Evolutionary conservation across 2,797 vertebrate species (phyloP).

Genomic region (Helarctos malayanus): DNA sequence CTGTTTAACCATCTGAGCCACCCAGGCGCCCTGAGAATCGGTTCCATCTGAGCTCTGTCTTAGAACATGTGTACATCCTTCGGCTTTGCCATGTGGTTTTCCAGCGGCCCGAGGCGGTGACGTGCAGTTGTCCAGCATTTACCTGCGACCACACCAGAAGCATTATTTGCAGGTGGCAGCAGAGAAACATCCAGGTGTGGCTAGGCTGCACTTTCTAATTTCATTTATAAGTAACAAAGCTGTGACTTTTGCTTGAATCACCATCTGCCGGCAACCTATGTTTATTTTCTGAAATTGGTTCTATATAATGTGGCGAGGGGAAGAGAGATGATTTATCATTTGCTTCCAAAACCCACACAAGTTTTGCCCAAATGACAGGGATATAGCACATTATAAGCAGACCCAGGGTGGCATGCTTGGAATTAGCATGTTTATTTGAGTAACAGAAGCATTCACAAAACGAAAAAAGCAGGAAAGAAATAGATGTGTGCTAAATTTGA

Average conservation of each 20-base stretch:
- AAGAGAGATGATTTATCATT: conserved; percentile 57
- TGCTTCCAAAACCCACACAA: conserved; percentile 10
- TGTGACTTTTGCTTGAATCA: conserved; percentile 24
- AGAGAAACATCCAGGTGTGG: not conserved
- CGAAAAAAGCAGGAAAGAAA: not conserved
- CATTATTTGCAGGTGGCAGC: not conserved
- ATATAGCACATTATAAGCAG: not conserved
- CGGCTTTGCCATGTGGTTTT: not conserved
- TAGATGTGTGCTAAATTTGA: not conserved
- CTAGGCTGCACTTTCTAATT: not conserved
- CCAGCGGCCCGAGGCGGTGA: accelerated
- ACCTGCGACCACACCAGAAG: not conserved
- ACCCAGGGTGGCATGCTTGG: not conserved
- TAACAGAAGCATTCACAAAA: conserved; percentile 39
- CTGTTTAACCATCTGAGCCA: not conserved
- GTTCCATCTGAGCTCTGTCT: not conserved
- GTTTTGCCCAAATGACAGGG: conserved; percentile 19
- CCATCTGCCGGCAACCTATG: conserved; percentile 52
- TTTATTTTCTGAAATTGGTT: conserved; percentile 68
- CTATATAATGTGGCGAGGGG: not conserved
- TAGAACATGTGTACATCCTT: not conserved
- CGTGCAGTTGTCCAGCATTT: accelerated
- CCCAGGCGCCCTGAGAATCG: not conserved
- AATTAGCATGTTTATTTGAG: not conserved
- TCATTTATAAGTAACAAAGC: not conserved